Base-by-base conservation (phyloP, 2,888 invertebrate species). In the Sycophila texana region DNA sequence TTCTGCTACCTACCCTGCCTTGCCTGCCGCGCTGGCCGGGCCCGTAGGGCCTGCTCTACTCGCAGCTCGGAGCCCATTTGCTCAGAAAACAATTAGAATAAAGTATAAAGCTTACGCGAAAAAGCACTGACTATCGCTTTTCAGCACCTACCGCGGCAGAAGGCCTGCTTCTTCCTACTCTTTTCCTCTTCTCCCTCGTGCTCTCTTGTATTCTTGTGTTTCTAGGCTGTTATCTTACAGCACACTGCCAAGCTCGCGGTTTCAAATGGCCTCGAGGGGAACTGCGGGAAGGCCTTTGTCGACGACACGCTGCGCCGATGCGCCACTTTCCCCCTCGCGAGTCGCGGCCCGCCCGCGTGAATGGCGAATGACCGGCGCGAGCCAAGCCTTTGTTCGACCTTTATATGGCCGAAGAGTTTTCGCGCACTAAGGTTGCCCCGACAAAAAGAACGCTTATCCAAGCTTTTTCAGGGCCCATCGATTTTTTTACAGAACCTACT, bases 241-340 rank as follows among this genome's bases (percentile, higher is more conserved):
- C 55, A n/a, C 55, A 20, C n/a, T 58, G 74, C 22, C 66, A 61
- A 39, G 47, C 51, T 71, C 58, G 12, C 73, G 51, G 66, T 58
- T 49, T 65, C 51, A 47, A 47, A 30, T 53, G 51, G 20, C 39
- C 68, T 49, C 18, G 20, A 20, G 26, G 47, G 57, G 72, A 53
- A 53, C 66, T 68, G n/a, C 65, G 57, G 72, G 47, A 68, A 3
- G n/a, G 65, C 74, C 71, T 74, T 79, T 79, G 74, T 79, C 76
- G 65, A 4, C 55, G 70, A 49, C 67, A 70, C 68, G 61, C 7
- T 30, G 66, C 18, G 61, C 65, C 66, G 77, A 77, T 65, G 65
- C 77, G 77, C 71, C 66, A 66, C 72, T 72, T 77, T 77, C 60
- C 70, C 70, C 71, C 47, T 39, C 39, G 39, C 39, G 39, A 39